phyloP scores from a whole-genome alignment of 2,113 vertebrate genomes.

The Indri indri region DNA sequence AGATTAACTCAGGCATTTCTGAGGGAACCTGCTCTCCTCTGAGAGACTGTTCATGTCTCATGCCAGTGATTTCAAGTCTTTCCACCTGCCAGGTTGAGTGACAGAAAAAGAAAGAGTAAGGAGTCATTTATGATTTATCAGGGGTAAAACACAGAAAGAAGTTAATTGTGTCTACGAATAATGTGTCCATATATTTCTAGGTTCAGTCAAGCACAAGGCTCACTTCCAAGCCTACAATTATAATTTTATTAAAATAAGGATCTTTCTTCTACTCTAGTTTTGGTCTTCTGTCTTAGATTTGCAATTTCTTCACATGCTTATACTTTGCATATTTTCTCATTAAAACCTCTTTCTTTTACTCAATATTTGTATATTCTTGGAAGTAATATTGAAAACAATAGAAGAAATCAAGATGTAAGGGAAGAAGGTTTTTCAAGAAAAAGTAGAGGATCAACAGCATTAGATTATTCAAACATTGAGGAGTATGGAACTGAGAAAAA shows the following conservation, averaged over 20 bases:
- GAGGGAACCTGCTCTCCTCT: neutral
- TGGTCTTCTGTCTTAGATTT: neutral
- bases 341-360: neutral
- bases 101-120: neutral
- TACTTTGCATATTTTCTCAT: neutral
- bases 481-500: neutral
- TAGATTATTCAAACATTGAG: neutral
- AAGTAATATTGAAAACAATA: neutral
- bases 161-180: neutral
- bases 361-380: neutral
- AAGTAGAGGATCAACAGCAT: neutral
- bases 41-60: neutral
- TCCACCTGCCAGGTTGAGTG: neutral
- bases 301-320: neutral
- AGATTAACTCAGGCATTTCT: neutral
- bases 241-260: neutral
- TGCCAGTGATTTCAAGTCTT: neutral
- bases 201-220: neutral
- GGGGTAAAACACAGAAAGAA: neutral
- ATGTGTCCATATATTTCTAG: neutral
- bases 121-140: neutral
- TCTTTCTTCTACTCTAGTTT: neutral
- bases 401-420: neutral
- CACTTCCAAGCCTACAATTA: neutral
- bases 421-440: neutral